Evolutionary conservation across 2,888 invertebrate genomes (phyloP).

Genomic region (Mythimna lalbum): DNA sequence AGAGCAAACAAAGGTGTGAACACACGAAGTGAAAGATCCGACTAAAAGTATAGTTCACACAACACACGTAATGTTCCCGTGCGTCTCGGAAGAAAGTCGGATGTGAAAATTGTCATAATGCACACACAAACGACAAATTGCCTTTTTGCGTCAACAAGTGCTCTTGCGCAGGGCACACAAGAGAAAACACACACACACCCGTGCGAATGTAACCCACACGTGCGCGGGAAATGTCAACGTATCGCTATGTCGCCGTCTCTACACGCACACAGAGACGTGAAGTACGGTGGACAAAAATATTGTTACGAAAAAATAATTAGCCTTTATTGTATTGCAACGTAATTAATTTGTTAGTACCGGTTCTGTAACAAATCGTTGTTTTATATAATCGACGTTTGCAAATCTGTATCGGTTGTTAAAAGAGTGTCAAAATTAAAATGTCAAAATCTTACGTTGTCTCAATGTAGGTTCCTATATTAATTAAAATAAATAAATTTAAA

Average conservation of each 20-base stretch:
- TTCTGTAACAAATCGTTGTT: slow-evolving; percentile 58
- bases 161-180: slow-evolving; percentile 72
- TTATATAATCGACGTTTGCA: slow-evolving; percentile 59
- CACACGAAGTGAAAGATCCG: slow-evolving; percentile 73
- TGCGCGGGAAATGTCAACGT: slow-evolving; percentile 68
- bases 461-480: background rate
- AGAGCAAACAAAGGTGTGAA: slow-evolving; percentile 85
- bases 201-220: slow-evolving; percentile 65
- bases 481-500: background rate
- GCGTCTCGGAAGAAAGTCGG: slow-evolving; percentile 87
- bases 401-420: slow-evolving; percentile 40
- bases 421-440: slow-evolving; percentile 41
- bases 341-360: slow-evolving; percentile 56
- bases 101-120: slow-evolving; percentile 89
- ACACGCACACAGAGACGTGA: slow-evolving; percentile 62
- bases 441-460: slow-evolving; percentile 31
- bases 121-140: slow-evolving; percentile 80
- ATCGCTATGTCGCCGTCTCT: slow-evolving; percentile 47
- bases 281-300: slow-evolving; percentile 70
- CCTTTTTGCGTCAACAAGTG: slow-evolving; percentile 79
- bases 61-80: slow-evolving; percentile 73
- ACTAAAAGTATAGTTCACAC: slow-evolving; percentile 73
- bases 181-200: slow-evolving; percentile 74
- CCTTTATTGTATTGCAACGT: slow-evolving; percentile 54
- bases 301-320: slow-evolving; percentile 58